phyloP scores from a whole-genome alignment of 2,113 vertebrate species.

The Hippocampus mohnikei region DNA sequence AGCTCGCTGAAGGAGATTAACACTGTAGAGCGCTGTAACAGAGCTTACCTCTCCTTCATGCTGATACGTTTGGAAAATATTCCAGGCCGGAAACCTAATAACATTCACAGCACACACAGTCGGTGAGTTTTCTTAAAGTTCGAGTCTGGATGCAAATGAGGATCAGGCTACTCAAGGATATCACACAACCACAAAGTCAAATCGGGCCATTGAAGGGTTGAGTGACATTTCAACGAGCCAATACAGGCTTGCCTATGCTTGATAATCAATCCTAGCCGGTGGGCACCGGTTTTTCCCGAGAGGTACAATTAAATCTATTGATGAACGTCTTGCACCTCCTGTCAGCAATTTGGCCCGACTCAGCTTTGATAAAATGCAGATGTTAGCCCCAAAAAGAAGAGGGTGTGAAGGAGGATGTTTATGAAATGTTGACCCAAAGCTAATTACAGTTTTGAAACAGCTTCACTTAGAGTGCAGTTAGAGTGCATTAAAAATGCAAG shows the following conservation, averaged over 20 bases:
- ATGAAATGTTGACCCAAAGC: constrained; percentile 15
- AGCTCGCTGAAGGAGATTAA: constrained; percentile 35
- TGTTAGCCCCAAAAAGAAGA: neutral
- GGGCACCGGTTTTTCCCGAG: constrained; percentile 17
- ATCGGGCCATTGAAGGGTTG: constrained; percentile 7
- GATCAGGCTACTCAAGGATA: constrained; percentile 29
- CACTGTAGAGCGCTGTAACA: constrained; percentile 40
- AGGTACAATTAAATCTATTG: constrained; percentile 58
- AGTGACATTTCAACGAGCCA: constrained; percentile 21
- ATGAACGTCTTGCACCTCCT: constrained; percentile 22
- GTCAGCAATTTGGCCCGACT: constrained; percentile 33
- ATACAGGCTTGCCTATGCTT: constrained; percentile 3
- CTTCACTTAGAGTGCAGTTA: constrained; percentile 33
- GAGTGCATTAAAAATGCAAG: constrained; percentile 56
- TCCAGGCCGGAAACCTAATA: constrained; percentile 25
- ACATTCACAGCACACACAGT: constrained; percentile 35
- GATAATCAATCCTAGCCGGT: constrained; percentile 31
- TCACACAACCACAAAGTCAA: constrained; percentile 20
- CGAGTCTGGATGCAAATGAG: constrained; percentile 32
- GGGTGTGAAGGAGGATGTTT: constrained; percentile 12
- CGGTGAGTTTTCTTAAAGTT: constrained; percentile 38
- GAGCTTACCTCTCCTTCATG: constrained; percentile 34
- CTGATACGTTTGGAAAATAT: constrained; percentile 56
- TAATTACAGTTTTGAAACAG: constrained; percentile 42
- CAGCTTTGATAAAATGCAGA: constrained; percentile 39